Base-by-base conservation (phyloP, 2,888 invertebrate species). In the Mallateleia sp. region DNA sequence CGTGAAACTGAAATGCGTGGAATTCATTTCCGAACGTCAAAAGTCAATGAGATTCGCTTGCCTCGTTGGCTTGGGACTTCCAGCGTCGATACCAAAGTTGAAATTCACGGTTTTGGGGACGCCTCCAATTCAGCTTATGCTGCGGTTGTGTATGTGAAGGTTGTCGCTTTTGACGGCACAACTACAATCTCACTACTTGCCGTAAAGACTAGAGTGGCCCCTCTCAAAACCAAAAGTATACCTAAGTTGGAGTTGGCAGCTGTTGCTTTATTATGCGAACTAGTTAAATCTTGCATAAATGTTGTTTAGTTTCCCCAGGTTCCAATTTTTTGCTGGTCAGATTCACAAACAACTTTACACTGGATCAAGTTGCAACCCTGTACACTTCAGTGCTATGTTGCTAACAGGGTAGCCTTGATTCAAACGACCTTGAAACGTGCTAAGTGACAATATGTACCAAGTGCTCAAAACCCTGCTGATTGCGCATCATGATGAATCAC, bases 401-500 rank as follows among this genome's bases (percentile, higher is more conserved):
- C 84, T 6, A 88, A 88, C 28, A 42, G 89, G 15, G 84, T 86
- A 2, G 50, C 86, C 0, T 52, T 69, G 0, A 77, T 88, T 1
- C 85, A 86, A 14, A 52, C 52, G 2, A 24, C 54, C 0, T 25
- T 64, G 4, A 82, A 71, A 5, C 24, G 74, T 2, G 72, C 54
- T 0, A 11, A 18, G 7, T 89, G 85, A 87, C 25, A 47, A 14
- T 80, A 91, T 45, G 88, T 92, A 1, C 58, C 86, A 1, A 84
- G 88, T 7, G 42, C 78, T 9, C 60, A 90, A 3, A 91, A 91
- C 24, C 90, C 90, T 5, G 89, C 89, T 32, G 91, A 90, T 18
- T 87, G 85, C 28, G 90, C 90, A 3, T 91, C 91, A 6, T 78
- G 92, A 9, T 91, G 91, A 1, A 2, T 79, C 2, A 82, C 86